Base-by-base conservation (phyloP, 2,888 invertebrate species). In the Apantesis nais region DNA sequence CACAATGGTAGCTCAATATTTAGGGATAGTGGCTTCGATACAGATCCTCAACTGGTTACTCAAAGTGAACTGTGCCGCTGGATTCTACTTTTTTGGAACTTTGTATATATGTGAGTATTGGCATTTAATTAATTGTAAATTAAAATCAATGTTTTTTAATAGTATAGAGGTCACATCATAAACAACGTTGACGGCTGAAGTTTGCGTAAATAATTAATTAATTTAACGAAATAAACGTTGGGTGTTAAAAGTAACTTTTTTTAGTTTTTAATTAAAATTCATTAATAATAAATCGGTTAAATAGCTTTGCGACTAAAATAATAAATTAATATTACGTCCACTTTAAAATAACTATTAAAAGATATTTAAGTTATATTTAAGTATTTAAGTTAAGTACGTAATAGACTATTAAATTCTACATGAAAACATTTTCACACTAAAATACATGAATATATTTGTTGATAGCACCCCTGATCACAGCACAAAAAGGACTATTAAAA, bases 1-100 rank as follows among this genome's bases (percentile, higher is more conserved):
- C 55, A 93, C 95, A 9, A 90, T 96, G 80, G 92, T 94, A 2
- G 96, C 96, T 19, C 92, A 96, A 41, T 60, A 67, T 76, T 78
- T 96, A 0, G 96, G 95, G 3, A 95, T 96, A 0, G 96, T 96
- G 79, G 90, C 93, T 0, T 95, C 96, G 61, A 96, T 96, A 77
- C 89, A 96, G 70, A 90, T 96, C 1, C 94, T 97, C 70, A 97
- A 96, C 74, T 86, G 95, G 76, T 88, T 96, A 63, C 90, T 97
- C 75, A 95, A 95, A 67, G 91, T 88, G 62, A 94, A 94, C 78
- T 96, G 96, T 80, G 95, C 96, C 69, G 90, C 95, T 11, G 96
- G 96, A 0, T 96, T 97, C 82, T 96, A 96, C 78, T 79, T 96
- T 1, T 96, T 96, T 74, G 91, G 95, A 0, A 86, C 86, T 1